Conservation (phyloP, 1,140 invertebrate species). For the Polypedilum pembai region DNA sequence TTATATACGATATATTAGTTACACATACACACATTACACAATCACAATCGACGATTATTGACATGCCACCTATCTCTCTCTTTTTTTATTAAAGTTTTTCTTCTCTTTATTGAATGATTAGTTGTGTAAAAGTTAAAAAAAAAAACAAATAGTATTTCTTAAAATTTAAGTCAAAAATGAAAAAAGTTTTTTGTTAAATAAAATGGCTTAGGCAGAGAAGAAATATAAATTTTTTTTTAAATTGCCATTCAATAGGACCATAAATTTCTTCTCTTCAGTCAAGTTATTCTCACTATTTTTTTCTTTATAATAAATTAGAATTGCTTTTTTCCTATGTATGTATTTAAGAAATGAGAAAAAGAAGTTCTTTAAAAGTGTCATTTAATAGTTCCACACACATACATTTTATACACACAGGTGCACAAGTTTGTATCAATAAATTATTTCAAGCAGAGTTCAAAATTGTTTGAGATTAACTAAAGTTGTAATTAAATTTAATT, state of each 20-base stretch:
- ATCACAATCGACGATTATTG: no score
- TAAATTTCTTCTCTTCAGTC: conserved; percentile 11
- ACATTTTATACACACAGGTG: not conserved
- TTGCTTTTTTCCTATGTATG: not conserved
- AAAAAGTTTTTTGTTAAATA: conserved; percentile 4
- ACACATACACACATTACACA: no score
- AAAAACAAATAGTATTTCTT: conserved; percentile 1
- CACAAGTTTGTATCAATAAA: not conserved
- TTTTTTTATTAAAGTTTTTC: no score
- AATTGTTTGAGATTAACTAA: no score
- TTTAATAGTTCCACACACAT: not conserved
- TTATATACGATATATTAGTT: not conserved
- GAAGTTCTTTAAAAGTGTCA: conserved; percentile 11
- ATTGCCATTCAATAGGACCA: conserved; percentile 8
- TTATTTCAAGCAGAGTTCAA: not conserved
- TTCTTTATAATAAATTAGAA: not conserved
- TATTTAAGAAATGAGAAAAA: not conserved
- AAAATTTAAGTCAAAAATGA: not conserved
- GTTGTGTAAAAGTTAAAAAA: not conserved
- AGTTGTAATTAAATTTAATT: no score
- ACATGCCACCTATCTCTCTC: no score
- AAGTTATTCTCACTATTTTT: not conserved
- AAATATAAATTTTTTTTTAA: not conserved
- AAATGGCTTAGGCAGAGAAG: not conserved
- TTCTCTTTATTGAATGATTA: no score